These are phyloP conservation scores for Synergus umbraculus DNA, from an alignment of 2,888 invertebrate species.

Conservation along the genomic window DNA sequence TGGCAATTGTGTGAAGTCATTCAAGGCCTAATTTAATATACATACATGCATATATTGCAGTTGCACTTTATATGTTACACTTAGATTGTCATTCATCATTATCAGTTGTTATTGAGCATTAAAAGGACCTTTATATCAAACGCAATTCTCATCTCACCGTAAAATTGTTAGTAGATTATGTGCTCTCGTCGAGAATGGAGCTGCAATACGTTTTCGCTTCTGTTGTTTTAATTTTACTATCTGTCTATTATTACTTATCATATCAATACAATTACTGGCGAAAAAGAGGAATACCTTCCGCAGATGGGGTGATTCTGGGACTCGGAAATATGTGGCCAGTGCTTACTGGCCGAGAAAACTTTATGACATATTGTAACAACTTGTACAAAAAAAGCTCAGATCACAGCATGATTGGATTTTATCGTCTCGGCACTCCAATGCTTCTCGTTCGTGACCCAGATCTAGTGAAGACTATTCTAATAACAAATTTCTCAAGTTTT, in stretches of 20 bases:
- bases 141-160: not conserved
- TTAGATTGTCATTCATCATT: not conserved
- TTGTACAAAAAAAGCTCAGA: constrained; percentile 46
- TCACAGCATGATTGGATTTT: constrained; percentile 58
- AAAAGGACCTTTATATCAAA: not conserved
- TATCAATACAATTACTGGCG: constrained; percentile 51
- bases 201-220: not conserved
- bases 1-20: not conserved
- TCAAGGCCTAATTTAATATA: not conserved
- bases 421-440: constrained; percentile 50
- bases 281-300: constrained; percentile 49
- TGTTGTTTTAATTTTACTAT: constrained; percentile 8
- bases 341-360: constrained; percentile 39
- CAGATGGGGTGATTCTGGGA: constrained; percentile 46
- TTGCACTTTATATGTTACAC: not conserved
- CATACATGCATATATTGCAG: not conserved
- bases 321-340: constrained; percentile 50
- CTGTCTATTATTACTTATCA: constrained; percentile 44
- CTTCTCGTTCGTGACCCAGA: constrained; percentile 65
- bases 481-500: constrained; percentile 65
- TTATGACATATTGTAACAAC: constrained; percentile 43
- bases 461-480: constrained; percentile 63
- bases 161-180: not conserved
- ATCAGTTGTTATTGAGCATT: not conserved
- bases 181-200: not conserved